Evolutionary conservation across 1,140 invertebrate genomes (phyloP), one percentile per base, ranked within the genome.

Genomic region (Potamilus streckersoni): DNA sequence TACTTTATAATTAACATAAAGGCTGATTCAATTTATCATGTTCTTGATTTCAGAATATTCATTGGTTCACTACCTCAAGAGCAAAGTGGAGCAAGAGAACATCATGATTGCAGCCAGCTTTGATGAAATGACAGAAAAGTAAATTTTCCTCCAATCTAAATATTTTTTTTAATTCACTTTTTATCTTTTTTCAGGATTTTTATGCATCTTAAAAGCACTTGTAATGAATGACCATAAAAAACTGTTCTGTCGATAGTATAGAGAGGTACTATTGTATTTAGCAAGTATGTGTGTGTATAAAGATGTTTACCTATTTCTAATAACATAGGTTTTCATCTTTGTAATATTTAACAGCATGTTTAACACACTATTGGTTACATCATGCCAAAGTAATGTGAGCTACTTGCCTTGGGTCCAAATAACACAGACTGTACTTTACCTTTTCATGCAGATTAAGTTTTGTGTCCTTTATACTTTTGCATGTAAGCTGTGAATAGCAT

Each of bases 41-140:
- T 31, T 49, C 38, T 49, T 49, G 38, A 49, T 79, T 80, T 61
- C 79, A 89, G 87, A 89, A 71, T 65, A 80, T 55, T 60, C 72
- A 6, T 74, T 88, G 67, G 74, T 85, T 14, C 68, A 84, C 15
- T 85, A 81, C 65, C 68, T 88, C 49, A 87, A 84, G 66, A 81
- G 81, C 69, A 79, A 74, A n/a, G 73, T 84, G 23, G 74, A 81
- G 58, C 83, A 84, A 71, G 79, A 82, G 23, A 66, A 84, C 16
- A 67, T 88, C 14, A 63, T 86, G 15, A 61, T 88, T n/a, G 60
- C 86, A 17, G 85, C 84, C 31, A 89, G 84, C 66, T 84, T 74
- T 79, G 87, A 89, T 78, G 88, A 89, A 78, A 84, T 84, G 66
- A 79, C 86, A 20, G 70, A 76, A 59, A 82, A 78, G 87, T 88